Conservation (phyloP, 2,797 vertebrate species). For the Typhlichthys eigenmanni region DNA sequence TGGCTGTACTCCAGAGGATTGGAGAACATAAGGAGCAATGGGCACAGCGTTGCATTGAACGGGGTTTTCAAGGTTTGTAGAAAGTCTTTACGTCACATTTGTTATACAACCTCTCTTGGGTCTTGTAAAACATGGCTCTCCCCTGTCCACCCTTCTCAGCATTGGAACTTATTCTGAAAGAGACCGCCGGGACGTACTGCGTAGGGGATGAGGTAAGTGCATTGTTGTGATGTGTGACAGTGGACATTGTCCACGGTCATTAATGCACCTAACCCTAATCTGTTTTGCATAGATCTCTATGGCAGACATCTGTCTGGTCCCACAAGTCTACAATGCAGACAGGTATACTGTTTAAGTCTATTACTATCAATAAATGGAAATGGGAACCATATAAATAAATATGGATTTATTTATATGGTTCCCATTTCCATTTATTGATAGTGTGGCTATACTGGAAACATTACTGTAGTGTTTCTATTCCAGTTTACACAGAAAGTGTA, state of each 20-base stretch:
- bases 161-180: constrained; percentile 86
- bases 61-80: constrained; percentile 86
- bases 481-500: not conserved
- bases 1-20: constrained; percentile 83
- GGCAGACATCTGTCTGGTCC: constrained; percentile 94
- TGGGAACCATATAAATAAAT: not conserved
- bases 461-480: not conserved
- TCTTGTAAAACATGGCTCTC: not conserved
- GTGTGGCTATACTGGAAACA: not conserved
- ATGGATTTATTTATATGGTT: too few relatives aligned
- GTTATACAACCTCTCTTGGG: not conserved
- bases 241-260: not conserved
- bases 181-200: constrained; percentile 87
- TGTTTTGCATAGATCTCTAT: constrained; percentile 85
- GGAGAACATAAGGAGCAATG: constrained; percentile 84
- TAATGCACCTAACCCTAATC: not conserved
- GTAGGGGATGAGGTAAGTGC: constrained; percentile 87
- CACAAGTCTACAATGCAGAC: constrained; percentile 93
- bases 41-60: constrained; percentile 85
- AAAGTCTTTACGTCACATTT: not conserved
- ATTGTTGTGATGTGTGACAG: not conserved
- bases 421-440: too few relatives aligned
- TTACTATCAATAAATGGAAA: not conserved
- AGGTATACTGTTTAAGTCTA: constrained; percentile 73
- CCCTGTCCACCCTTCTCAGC: constrained; percentile 69